Base-by-base conservation (phyloP, 2,797 vertebrate species). In the Phoxinus dragarum region DNA sequence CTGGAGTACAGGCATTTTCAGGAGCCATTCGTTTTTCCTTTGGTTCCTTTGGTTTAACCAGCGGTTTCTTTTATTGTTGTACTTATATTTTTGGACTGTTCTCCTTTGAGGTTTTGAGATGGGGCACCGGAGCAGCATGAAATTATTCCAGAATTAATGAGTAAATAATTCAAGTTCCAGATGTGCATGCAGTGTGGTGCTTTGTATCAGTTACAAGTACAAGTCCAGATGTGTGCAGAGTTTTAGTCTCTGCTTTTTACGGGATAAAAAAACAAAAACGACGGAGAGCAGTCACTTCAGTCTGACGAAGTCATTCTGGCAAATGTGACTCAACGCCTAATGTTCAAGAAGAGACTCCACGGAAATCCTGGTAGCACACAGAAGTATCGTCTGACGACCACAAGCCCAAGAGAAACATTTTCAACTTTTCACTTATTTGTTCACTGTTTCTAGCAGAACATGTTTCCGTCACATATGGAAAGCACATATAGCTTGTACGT, bases 111-210 rank as follows among this genome's bases (percentile, higher is more conserved):
- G 38, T 67, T 69, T 86, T 82, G 71, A 68, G 87, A 73, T 42
- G 84, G 84, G 82, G 88, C 89, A 88, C 69, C 61, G 23, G 85
- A 86, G 87, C 64, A 87, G 66, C 38, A 66, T 80, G 47, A 74
- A 82, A 86, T 88, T 64, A 87, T 89, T 90, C 82, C 54, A 83
- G 87, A 91, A 91, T 93, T 92, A 87, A 93, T 89, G 91, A 86
- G 81, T 91, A 92, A 86, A 88, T 75, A 92, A 92, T 78, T 86
- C 84, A 87, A 91, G 85, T 89, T 92, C 92, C 92, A 94, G 93
- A 94, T 94, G 92, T 90, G 90, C 88, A 68, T 84, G 44, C 74
- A 86, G 87, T 61, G 73, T 91, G 90, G 86, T 88, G 89, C 85
- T 88, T 82, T 91, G 86, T 86, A 88, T 90, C 86, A 86, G 74